Base-by-base conservation (phyloP, 2,888 invertebrate genomes). In the Rotaria socialis region DNA sequence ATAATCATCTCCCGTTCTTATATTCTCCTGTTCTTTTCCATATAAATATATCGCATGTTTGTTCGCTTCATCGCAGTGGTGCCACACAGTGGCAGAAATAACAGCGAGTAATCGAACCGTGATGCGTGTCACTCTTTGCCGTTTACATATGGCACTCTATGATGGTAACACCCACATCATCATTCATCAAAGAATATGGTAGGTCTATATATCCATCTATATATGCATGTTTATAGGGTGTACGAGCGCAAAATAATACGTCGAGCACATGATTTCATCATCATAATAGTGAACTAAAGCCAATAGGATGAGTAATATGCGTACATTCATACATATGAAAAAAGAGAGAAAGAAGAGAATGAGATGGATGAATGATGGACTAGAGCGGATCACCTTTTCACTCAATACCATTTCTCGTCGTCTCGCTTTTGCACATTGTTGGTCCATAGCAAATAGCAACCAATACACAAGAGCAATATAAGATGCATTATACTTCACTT, bases 361-460 rank as follows among this genome's bases (percentile, higher is more conserved):
- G 35, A 27, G 67, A 67, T 67, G 67, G 35, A 67, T 67, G 67
- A 67, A 67, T 67, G 67, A 67, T 35, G 67, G 67, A 67, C 67
- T 67, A 67, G 27, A 67, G 67, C 67, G 67, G 67, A 67, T 67
- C 67, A 67, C 67, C 67, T 67, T 67, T 35, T 67, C 67, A 19
- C 19, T 67, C 67, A 67, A 16, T 67, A 67, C 67, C 35, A 67
- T 67, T 67, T 67, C 27, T 67, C 67, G 27, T 67, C 35, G 35
- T 67, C 67, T 27, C 67, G 35, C 35, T 67, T 35, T 67, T 27
- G 67, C 19, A 35, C 67, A 35, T 67, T 67, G 67, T 67, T 67
- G 67, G 67, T 67, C 67, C 19, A 67, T 35, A 35, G 35, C 19
- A 67, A 67, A 67, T 67, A 67, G 67, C 35, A 67, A 67, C 35